Conservation (phyloP, 2,888 invertebrate genomes). For the Acanthosepion pharaonis region DNA sequence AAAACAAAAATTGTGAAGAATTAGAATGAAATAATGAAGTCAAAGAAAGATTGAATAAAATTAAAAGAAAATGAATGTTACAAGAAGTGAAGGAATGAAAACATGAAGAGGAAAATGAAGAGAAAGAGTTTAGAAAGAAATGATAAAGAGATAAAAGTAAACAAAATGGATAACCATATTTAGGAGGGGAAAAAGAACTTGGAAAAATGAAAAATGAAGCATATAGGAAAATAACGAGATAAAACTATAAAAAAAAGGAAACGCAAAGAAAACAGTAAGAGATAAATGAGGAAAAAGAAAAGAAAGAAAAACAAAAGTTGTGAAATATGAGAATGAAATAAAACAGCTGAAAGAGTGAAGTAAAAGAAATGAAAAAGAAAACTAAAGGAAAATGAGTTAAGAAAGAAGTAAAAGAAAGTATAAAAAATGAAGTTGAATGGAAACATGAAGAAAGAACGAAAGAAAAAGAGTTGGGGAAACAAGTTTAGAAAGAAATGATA, state of each 20-base stretch:
- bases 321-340: background rate
- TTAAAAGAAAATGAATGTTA: background rate
- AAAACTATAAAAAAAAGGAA: background rate
- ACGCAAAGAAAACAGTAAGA: too few species aligned
- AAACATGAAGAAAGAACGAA: too few species aligned
- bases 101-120: background rate
- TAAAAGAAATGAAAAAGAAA: background rate
- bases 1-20: background rate
- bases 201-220: background rate
- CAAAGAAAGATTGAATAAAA: background rate
- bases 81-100: background rate
- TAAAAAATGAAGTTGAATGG: too few species aligned
- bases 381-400: too few species aligned
- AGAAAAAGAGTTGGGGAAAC: too few species aligned
- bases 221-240: background rate
- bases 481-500: too few species aligned
- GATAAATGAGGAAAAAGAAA: background rate
- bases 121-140: background rate
- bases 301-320: background rate
- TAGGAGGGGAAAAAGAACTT: background rate
- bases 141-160: background rate
- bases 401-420: too few species aligned
- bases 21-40: too few species aligned
- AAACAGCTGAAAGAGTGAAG: background rate
- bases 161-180: background rate